Percentiles rank a stretch among this genome's conserved stretches.
Conservation (phyloP, 2,113 vertebrate species). For the Lophochroa leadbeateri region DNA sequence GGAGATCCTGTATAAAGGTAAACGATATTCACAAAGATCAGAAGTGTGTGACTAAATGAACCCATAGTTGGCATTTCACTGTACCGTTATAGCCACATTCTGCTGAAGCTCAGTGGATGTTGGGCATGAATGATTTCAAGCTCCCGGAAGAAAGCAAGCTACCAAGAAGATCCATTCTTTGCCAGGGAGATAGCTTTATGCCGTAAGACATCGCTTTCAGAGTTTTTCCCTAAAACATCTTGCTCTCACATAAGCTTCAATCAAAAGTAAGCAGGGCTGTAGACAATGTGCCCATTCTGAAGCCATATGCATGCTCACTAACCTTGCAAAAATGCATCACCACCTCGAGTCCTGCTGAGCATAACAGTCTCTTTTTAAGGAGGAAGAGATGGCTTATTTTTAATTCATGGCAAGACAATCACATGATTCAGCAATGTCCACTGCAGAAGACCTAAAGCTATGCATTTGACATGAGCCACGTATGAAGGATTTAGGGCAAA, state of each 20-base stretch:
- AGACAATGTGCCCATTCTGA: slow-evolving; percentile 27
- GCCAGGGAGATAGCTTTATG: not conserved
- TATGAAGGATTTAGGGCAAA: not conserved
- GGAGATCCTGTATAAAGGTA: no score
- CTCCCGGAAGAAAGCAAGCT: not conserved
- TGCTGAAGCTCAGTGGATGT: not conserved
- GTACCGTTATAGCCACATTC: not conserved
- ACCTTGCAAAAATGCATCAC: slow-evolving; percentile 12
- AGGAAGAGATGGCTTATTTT: slow-evolving; percentile 23
- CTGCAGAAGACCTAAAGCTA: not conserved
- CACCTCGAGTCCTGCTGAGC: slow-evolving; percentile 8
- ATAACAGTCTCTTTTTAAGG: slow-evolving; percentile 14
- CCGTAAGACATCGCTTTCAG: not conserved
- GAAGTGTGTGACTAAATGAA: not conserved
- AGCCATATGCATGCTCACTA: not conserved
- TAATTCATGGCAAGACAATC: not conserved
- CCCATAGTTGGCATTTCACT: not conserved
- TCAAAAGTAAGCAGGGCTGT: not conserved
- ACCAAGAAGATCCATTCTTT: not conserved
- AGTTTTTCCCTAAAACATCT: not conserved
- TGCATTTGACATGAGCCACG: not conserved
- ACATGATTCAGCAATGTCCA: not conserved
- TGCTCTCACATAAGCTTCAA: not conserved
- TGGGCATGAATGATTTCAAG: not conserved
- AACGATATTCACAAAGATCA: not conserved